phyloP scores from a whole-genome alignment of 2,113 vertebrate species.

The Onychorhynchus coronatus region DNA sequence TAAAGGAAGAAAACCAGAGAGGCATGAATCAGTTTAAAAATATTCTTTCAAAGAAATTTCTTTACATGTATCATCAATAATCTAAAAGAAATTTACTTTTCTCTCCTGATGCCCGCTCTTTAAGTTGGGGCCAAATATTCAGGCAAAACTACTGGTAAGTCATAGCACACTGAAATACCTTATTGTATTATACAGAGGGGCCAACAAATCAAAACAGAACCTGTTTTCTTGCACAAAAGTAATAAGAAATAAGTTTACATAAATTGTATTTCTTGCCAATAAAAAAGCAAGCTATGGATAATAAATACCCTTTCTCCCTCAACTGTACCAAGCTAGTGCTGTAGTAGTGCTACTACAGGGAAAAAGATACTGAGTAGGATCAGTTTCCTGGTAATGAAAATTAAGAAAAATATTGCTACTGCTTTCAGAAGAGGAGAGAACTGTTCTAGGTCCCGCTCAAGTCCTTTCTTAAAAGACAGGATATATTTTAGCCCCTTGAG shows the following conservation, averaged over 20 bases:
- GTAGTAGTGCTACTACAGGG: neutral
- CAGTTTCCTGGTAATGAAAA: neutral
- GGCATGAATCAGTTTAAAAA: neutral
- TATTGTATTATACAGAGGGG: neutral
- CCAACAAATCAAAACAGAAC: neutral
- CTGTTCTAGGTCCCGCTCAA: neutral
- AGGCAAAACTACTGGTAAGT: neutral
- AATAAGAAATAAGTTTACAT: neutral
- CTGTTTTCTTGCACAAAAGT: neutral
- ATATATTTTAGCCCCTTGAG: neutral
- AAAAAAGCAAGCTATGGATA: neutral
- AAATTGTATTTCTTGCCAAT: neutral
- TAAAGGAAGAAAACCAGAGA: constrained; percentile 13
- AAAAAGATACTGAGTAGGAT: neutral
- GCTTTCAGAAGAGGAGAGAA: constrained; percentile 1
- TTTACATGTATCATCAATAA: neutral
- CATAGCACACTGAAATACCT: neutral
- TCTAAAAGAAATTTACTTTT: neutral
- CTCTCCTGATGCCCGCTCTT: neutral
- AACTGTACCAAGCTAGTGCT: neutral
- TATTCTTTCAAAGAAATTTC: neutral
- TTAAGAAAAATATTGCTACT: neutral
- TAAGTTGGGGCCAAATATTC: neutral
- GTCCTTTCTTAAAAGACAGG: neutral
- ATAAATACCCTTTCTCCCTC: neutral